Evolutionary conservation across 1,140 invertebrate species (phyloP).

Genomic region (Neelides sp.): DNA sequence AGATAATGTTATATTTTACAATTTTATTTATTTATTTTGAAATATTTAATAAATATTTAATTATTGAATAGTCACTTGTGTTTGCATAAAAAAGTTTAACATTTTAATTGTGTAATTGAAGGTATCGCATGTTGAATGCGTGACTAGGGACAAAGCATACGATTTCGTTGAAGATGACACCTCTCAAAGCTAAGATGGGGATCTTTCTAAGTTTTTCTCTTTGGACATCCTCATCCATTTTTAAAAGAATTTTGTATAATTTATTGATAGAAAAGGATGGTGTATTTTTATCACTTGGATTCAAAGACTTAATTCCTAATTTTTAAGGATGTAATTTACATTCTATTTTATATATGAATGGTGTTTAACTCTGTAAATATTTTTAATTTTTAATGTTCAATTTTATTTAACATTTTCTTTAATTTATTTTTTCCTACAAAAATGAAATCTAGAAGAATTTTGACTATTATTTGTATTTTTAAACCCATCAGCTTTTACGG

Average conservation of each 20-base stretch:
- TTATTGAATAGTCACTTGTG: neutral
- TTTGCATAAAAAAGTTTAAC: neutral
- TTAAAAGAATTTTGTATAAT: neutral
- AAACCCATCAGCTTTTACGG: no score
- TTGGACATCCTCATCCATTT: neutral
- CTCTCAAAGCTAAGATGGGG: conserved; percentile 59
- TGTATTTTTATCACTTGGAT: no score
- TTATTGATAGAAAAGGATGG: no score
- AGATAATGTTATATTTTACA: neutral
- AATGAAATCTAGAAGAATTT: no score
- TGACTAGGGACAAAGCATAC: conserved; percentile 78
- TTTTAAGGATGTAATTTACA: no score
- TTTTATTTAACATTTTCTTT: no score
- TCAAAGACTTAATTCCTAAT: no score
- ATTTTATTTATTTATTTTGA: neutral
- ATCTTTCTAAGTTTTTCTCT: conserved; percentile 1
- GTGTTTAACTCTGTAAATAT: no score
- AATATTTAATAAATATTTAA: neutral
- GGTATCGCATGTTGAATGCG: conserved; percentile 78
- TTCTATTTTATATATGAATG: no score
- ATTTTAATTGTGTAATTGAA: conserved; percentile 27
- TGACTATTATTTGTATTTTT: no score
- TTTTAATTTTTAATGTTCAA: no score
- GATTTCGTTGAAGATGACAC: conserved; percentile 97
- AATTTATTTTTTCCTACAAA: no score